Evolutionary conservation across 2,797 vertebrate genomes (phyloP).

Genomic region (Chelon auratus): DNA sequence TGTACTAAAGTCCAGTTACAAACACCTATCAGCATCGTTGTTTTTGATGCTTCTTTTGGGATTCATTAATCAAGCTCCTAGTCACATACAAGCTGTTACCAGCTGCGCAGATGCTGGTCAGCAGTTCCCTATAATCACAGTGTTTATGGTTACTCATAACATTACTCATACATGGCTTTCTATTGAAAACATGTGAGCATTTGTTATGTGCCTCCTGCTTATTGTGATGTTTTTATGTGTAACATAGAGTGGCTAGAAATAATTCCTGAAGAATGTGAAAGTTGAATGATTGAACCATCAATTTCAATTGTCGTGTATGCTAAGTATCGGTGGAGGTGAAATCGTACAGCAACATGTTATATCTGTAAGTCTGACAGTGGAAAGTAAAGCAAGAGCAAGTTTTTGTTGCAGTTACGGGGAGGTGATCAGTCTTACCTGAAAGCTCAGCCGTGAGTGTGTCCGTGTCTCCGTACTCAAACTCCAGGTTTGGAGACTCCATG

Average conservation of each 20-base stretch:
- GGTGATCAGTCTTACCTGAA: constrained; percentile 84
- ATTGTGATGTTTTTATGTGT: constrained; percentile 12
- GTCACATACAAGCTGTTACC: constrained; percentile 16
- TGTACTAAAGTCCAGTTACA: neutral
- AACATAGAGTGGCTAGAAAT: constrained; percentile 36
- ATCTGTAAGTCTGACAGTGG: neutral
- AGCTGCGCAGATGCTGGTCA: constrained; percentile 1
- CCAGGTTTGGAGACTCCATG: constrained; percentile 93
- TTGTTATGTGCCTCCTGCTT: constrained; percentile 15
- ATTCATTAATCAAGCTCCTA: neutral
- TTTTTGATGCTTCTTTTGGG: neutral
- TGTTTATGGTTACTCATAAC: constrained; percentile 18
- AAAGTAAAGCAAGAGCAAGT: neutral
- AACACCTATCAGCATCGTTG: neutral
- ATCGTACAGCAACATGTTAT: too few species aligned
- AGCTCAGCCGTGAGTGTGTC: constrained; percentile 88
- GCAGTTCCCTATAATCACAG: constrained; percentile 11
- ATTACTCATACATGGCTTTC: constrained; percentile 18
- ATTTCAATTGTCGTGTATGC: constrained; percentile 29
- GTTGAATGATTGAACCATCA: constrained; percentile 6
- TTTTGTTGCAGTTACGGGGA: neutral
- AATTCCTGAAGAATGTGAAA: constrained; percentile 19
- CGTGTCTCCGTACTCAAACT: constrained; percentile 93
- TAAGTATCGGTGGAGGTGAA: constrained; percentile 20
- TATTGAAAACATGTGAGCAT: constrained; percentile 19